These are phyloP conservation scores for Stichopus horrens DNA, from an alignment of 53 echinoderm and acorn worm genomes.

Conservation along the genomic window DNA sequence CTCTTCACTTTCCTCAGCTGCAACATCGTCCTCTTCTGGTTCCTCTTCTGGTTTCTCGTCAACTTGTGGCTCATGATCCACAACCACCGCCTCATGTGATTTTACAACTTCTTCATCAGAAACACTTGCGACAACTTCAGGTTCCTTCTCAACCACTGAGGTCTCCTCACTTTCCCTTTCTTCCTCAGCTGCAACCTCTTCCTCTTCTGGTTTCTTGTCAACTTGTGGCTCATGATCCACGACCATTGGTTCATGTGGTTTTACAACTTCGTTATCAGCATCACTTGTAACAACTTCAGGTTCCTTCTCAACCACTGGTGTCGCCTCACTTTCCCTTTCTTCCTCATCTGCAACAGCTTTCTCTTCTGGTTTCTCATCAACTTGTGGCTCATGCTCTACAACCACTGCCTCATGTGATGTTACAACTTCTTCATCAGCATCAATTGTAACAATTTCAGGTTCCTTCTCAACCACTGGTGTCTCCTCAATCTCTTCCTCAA, in stretches of 20 bases:
- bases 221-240: conserved; percentile 42
- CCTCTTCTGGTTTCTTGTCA: conserved; percentile 34
- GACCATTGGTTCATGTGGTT: neutral
- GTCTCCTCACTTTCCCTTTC: conserved; percentile 20
- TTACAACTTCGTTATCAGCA: conserved; percentile 14
- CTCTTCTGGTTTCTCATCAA: conserved; percentile 37
- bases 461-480: neutral
- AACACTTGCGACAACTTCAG: conserved; percentile 35
- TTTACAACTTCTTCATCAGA: conserved; percentile 43
- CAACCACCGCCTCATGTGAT: neutral
- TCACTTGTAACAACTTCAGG: neutral
- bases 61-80: neutral
- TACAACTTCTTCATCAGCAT: conserved; percentile 19
- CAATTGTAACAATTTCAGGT: neutral
- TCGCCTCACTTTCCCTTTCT: conserved; percentile 29
- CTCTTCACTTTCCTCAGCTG: conserved; percentile 12
- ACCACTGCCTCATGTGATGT: neutral
- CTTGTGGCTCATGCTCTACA: conserved; percentile 26
- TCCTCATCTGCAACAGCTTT: conserved; percentile 28
- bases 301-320: neutral
- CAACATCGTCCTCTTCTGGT: neutral
- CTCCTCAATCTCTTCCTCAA: conserved; percentile 6
- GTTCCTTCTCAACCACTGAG: conserved; percentile 30
- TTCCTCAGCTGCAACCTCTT: conserved; percentile 31
- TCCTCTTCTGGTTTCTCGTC: neutral